These are phyloP conservation scores for Pachyrhynchus sulphureomaculatus DNA, from an alignment of 1,140 invertebrate species.

Conservation along the genomic window DNA sequence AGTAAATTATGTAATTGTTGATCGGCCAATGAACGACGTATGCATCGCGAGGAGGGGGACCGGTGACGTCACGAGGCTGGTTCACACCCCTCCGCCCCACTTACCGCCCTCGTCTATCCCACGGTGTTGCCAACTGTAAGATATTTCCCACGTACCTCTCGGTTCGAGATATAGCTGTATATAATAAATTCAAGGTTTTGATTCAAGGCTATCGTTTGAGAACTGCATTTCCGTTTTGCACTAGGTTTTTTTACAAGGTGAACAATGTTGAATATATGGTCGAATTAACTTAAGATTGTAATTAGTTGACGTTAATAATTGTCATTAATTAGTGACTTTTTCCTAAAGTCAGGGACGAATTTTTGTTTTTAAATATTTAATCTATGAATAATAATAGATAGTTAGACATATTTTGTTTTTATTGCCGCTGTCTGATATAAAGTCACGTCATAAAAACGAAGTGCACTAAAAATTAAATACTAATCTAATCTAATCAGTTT, in stretches of 20 bases:
- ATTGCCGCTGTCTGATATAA: no score
- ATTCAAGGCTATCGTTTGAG: not conserved
- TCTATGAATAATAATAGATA: no score
- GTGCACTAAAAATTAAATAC: no score
- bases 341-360: no score
- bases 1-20: slow-evolving; percentile 52
- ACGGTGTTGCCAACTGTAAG: slow-evolving; percentile 9
- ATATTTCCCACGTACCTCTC: not conserved
- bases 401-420: no score
- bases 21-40: slow-evolving; percentile 50
- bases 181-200: slow-evolving; percentile 14
- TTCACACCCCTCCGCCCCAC: slow-evolving; percentile 33
- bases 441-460: no score
- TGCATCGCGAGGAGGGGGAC: slow-evolving; percentile 37
- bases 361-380: no score
- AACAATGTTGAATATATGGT: not conserved
- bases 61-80: slow-evolving; percentile 40
- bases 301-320: not conserved
- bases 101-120: not conserved
- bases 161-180: not conserved
- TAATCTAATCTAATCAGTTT: no score
- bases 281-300: no score
- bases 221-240: slow-evolving; percentile 22
- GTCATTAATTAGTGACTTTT: no score
- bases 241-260: slow-evolving; percentile 10